Evolutionary conservation across 2,113 vertebrate genomes (phyloP), one percentile per base, ranked within the genome.

Genomic region (Scomber colias): DNA sequence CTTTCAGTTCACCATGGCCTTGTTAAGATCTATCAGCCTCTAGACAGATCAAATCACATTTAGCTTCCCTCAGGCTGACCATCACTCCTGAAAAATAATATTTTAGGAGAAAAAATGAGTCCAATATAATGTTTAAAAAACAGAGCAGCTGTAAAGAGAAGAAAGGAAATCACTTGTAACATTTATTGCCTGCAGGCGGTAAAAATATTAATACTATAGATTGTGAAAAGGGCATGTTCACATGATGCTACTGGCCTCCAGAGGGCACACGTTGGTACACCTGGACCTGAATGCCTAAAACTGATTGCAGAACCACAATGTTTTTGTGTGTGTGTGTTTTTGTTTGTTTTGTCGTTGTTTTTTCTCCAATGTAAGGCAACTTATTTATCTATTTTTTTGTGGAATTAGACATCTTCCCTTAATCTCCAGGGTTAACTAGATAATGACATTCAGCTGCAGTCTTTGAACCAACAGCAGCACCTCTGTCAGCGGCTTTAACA

Each of bases 21-120:
- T 64, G 12, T 64, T 79, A 24, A 44, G 16, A 62, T 66, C 30
- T 19, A 65, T 45, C 3, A 8, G 69, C 59, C 75, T 72, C 30
- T 6, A 35, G 62, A 63, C 45, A 59, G 54, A 71, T 64, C 40
- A 79, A 46, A 81, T 75, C 53, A 59, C 60, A 76, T 64, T 82
- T n/a, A 30, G n/a, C 51, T 17, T 76, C 62, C 49, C 54, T n/a
- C n/a, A 19, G 66, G 61, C 27, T 72, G 62, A 77, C 48, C 17
- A 11, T 40, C 8, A 5, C 49, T 80, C 48, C 48, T 13, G 55
- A 17, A 85, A 78, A 82, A 80, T 69, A 44, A 69, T 51, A 75
- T 72, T 68, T 53, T 0, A 46, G 45, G 40, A 24, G 44, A 30
- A 65, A 50, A 63, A 49, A 49, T 69, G 40, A 27, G 5, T 56